Evolutionary conservation across 2,113 vertebrate species (phyloP).

Genomic region (Xiphorhynchus elegans): DNA sequence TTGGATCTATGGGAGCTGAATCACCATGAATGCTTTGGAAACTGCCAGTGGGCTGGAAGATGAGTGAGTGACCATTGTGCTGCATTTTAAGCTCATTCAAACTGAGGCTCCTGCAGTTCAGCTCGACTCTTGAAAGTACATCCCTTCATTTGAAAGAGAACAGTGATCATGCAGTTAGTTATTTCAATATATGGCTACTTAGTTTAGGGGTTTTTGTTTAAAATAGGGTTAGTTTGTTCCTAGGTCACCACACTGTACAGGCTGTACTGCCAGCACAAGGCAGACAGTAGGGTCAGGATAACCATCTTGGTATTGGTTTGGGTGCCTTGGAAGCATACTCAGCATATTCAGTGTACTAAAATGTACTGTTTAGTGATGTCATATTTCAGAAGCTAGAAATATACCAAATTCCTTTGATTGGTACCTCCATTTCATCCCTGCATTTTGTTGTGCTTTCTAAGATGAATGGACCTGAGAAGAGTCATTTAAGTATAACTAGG

Average conservation of each 20-base stretch:
- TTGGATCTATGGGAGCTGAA: not conserved
- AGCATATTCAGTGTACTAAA: not conserved
- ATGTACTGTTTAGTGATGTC: not conserved
- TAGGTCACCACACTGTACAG: not conserved
- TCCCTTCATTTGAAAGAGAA: not conserved
- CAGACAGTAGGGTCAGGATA: not conserved
- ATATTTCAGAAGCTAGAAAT: not conserved
- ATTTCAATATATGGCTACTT: not conserved
- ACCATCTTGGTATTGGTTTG: not conserved
- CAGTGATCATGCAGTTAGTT: not conserved
- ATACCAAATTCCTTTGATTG: not conserved
- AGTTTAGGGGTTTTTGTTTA: not conserved
- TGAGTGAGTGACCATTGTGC: not conserved
- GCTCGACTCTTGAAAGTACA: accelerated
- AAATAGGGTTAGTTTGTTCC: not conserved
- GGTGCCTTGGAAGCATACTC: not conserved
- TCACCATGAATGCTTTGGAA: not conserved
- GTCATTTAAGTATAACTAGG: not conserved
- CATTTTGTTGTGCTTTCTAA: not conserved
- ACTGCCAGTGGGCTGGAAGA: not conserved
- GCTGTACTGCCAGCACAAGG: not conserved
- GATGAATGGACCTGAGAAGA: not conserved
- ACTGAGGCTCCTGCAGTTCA: not conserved
- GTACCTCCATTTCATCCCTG: not conserved
- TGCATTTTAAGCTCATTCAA: not conserved